These are phyloP conservation scores for Anas flavirostris DNA, from an alignment of 2,797 vertebrate species.

Conservation along the genomic window DNA sequence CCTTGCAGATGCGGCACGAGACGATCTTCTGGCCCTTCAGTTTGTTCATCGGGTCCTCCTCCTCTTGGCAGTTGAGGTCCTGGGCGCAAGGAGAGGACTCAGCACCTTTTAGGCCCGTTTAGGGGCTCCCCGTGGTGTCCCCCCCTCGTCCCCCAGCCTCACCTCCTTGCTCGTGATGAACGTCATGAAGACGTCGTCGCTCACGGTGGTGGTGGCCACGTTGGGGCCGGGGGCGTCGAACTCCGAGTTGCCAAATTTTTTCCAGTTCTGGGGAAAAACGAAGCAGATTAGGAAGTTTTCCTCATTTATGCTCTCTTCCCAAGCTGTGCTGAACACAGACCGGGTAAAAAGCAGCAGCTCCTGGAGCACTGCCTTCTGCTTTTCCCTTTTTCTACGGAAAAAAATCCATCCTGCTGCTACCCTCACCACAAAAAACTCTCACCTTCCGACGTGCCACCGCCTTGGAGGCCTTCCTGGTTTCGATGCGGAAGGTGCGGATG, in stretches of 20 bases:
- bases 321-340: fast-evolving
- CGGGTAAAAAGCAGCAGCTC: fast-evolving
- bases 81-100: slow-evolving; percentile 30
- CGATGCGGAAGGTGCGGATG: slow-evolving; percentile 93
- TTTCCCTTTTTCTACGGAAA: too few relatives aligned
- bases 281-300: neutral
- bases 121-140: neutral
- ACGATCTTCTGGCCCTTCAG: slow-evolving; percentile 98
- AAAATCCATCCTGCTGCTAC: neutral
- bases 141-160: neutral
- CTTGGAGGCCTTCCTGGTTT: slow-evolving; percentile 95
- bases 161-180: slow-evolving; percentile 99
- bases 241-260: slow-evolving; percentile 95
- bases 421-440: neutral
- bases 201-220: slow-evolving; percentile 95
- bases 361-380: fast-evolving
- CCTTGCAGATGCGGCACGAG: slow-evolving; percentile 97
- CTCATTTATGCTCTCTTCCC: too few relatives aligned
- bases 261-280: slow-evolving; percentile 88
- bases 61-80: slow-evolving; percentile 94
- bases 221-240: slow-evolving; percentile 91
- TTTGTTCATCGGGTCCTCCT: slow-evolving; percentile 98
- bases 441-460: slow-evolving; percentile 95
- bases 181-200: slow-evolving; percentile 96
- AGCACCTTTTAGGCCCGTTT: fast-evolving